A percentile compares a stretch with the other conserved stretches of the same genome.
Evolutionary conservation across 2,888 invertebrate genomes (phyloP).

Genomic region (Tetheella fluctuosa): DNA sequence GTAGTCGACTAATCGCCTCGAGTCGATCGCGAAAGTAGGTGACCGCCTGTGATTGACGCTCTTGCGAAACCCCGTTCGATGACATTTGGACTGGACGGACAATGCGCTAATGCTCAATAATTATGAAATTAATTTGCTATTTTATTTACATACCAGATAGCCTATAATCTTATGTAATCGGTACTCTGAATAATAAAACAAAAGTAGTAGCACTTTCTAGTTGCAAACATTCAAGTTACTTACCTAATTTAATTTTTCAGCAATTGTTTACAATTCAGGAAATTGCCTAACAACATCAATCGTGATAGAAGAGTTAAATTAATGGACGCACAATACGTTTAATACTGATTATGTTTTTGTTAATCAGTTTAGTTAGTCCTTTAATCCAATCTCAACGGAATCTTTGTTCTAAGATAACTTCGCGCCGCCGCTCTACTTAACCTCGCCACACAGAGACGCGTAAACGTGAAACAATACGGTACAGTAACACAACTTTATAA

Average conservation of each 20-base stretch:
- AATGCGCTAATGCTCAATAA: constrained; percentile 71
- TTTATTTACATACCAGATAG: constrained; percentile 24
- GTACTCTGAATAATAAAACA: not conserved
- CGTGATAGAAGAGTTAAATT: not conserved
- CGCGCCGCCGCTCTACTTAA: constrained; percentile 84
- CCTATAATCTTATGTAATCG: not conserved
- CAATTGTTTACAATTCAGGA: not conserved
- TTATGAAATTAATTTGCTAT: constrained; percentile 69
- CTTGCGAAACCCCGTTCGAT: constrained; percentile 82
- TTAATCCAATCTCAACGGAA: constrained; percentile 75
- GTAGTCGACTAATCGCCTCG: constrained; percentile 79
- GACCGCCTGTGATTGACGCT: constrained; percentile 82
- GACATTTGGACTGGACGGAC: constrained; percentile 81
- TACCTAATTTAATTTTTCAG: not conserved
- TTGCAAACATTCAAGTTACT: too few species aligned
- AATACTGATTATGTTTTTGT: not conserved
- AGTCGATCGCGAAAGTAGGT: constrained; percentile 84
- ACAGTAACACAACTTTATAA: constrained; percentile 73
- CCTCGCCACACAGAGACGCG: constrained; percentile 81
- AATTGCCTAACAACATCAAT: not conserved
- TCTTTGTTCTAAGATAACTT: constrained; percentile 81
- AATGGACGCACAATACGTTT: not conserved
- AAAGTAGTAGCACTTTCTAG: too few species aligned
- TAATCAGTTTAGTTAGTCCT: constrained; percentile 50
- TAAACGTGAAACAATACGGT: constrained; percentile 84